A percentile compares a stretch with the other conserved stretches of the same genome.
Evolutionary conservation across 2,797 vertebrate genomes (phyloP).

Genomic region (Protonibea diacanthus): DNA sequence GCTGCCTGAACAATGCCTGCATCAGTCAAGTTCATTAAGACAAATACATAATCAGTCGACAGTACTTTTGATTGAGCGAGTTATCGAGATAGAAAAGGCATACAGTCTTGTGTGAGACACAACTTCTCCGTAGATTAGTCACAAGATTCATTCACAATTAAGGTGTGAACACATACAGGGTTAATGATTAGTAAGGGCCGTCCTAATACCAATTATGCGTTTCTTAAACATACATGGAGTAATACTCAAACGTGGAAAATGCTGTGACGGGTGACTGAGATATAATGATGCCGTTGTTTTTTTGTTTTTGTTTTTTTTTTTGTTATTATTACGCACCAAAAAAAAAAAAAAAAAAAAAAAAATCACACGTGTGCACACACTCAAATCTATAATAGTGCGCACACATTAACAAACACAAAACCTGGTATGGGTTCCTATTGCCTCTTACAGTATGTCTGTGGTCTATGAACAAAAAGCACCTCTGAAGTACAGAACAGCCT

Average conservation of each 20-base stretch:
- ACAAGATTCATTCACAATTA: constrained; percentile 62
- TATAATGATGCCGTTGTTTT: constrained; percentile 27
- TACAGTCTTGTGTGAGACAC: constrained; percentile 62
- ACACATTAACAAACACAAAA: constrained; percentile 54
- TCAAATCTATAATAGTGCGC: constrained; percentile 46
- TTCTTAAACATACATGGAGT: constrained; percentile 55
- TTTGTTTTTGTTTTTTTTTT: background rate
- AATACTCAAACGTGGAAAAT: constrained; percentile 64
- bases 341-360: background rate
- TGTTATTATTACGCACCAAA: constrained; percentile 48
- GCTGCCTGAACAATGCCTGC: constrained; percentile 68
- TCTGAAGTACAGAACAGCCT: constrained; percentile 71
- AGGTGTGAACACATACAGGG: constrained; percentile 58
- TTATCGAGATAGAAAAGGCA: constrained; percentile 69
- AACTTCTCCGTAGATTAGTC: constrained; percentile 61
- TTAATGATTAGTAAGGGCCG: constrained; percentile 60
- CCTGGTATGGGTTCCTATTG: constrained; percentile 73
- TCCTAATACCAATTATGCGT: constrained; percentile 62
- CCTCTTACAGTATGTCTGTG: constrained; percentile 73
- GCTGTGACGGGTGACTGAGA: constrained; percentile 46
- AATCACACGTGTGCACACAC: constrained; percentile 27
- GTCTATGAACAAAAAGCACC: constrained; percentile 68
- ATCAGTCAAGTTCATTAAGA: constrained; percentile 75
- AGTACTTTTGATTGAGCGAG: constrained; percentile 72
- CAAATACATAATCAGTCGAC: constrained; percentile 63